phyloP scores from a whole-genome alignment of 2,888 invertebrate species.

The Stenodema calcarata region DNA sequence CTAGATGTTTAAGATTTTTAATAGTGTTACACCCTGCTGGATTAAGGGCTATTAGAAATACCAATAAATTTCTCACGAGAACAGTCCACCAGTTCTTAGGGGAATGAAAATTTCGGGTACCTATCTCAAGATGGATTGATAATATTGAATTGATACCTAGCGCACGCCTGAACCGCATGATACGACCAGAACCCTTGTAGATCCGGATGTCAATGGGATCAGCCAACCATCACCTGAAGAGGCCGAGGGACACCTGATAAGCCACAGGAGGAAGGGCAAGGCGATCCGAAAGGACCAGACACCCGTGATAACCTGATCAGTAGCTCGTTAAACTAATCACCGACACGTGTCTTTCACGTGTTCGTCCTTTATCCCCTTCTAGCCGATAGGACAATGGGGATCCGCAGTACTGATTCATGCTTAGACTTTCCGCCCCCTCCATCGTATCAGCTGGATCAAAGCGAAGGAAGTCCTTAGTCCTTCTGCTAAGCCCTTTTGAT shows the following conservation, averaged over 20 bases:
- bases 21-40: no score
- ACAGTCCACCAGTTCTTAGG: neutral
- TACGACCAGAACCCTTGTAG: neutral
- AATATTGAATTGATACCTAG: neutral
- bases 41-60: no score
- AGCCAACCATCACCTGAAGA: constrained; percentile 37
- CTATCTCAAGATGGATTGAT: neutral
- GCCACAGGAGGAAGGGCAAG: neutral
- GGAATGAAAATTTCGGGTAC: neutral
- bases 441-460: constrained; percentile 21
- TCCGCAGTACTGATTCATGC: constrained; percentile 27
- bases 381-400: constrained; percentile 21
- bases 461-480: constrained; percentile 43
- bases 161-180: neutral
- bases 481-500: constrained; percentile 28
- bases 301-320: constrained; percentile 50
- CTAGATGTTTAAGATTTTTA: no score
- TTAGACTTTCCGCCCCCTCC: neutral
- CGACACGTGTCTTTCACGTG: constrained; percentile 46
- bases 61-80: neutral
- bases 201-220: constrained; percentile 17
- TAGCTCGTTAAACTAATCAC: constrained; percentile 50
- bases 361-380: neutral
- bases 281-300: constrained; percentile 33
- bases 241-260: constrained; percentile 38